These are phyloP conservation scores for Forbesichthys agassizii DNA, from an alignment of 2,113 vertebrate species.

Conservation along the genomic window DNA sequence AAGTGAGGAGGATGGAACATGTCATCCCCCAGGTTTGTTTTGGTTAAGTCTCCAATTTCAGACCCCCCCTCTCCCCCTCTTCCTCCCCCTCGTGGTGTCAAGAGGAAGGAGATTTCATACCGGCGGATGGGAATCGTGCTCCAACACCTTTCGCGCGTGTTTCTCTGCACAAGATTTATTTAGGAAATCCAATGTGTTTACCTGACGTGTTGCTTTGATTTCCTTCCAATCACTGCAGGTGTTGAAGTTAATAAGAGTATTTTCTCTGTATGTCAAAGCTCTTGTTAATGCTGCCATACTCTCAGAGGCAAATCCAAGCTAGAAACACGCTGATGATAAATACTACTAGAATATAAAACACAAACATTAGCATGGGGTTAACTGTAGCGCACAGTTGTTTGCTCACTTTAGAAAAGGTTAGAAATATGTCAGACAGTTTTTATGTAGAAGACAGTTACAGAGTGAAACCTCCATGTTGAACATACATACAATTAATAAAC, in stretches of 20 bases:
- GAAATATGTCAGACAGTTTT: too few species aligned
- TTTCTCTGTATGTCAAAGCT: neutral
- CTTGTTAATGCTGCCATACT: neutral
- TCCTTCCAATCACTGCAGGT: neutral
- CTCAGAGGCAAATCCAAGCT: neutral
- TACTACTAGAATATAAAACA: neutral
- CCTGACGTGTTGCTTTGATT: slow-evolving; percentile 17
- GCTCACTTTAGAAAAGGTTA: too few species aligned
- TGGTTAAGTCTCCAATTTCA: slow-evolving; percentile 35
- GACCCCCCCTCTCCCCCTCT: neutral
- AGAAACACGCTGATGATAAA: neutral
- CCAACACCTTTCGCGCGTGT: neutral
- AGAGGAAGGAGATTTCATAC: slow-evolving; percentile 33
- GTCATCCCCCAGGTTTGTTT: slow-evolving; percentile 54
- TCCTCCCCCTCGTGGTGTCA: neutral
- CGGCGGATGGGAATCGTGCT: slow-evolving; percentile 12
- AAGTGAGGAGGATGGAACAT: slow-evolving; percentile 42
- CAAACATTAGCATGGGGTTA: neutral
- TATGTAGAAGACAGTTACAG: too few species aligned
- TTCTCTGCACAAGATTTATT: neutral
- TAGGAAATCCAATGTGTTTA: neutral
- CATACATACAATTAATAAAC: too few species aligned
- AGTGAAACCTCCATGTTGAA: too few species aligned
- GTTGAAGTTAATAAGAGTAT: neutral
- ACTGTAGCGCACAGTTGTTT: too few species aligned